Percentiles rank a stretch among this genome's conserved stretches.
These are phyloP conservation scores for Macaria liturata DNA, from an alignment of 2,888 invertebrate genomes.

Conservation along the genomic window DNA sequence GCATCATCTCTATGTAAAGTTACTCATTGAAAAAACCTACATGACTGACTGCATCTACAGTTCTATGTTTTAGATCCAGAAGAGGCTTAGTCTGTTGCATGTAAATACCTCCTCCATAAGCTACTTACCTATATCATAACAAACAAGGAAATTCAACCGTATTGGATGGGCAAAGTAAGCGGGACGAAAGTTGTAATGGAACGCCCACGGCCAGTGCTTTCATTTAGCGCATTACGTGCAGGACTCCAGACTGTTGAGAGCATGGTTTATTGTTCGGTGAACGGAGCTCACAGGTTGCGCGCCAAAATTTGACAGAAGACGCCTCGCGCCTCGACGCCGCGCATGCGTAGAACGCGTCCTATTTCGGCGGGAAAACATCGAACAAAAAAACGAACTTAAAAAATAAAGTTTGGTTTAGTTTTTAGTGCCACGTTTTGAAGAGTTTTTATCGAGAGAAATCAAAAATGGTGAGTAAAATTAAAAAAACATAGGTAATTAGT, in stretches of 20 bases:
- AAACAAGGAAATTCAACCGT: too few relatives aligned
- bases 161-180: conserved; percentile 10
- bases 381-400: conserved; percentile 29
- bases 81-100: too few relatives aligned
- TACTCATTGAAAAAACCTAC: too few relatives aligned
- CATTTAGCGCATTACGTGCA: conserved; percentile 63
- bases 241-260: conserved; percentile 33
- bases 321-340: conserved; percentile 60
- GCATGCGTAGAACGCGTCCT: conserved; percentile 53
- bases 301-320: conserved; percentile 57
- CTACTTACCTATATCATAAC: too few relatives aligned
- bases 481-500: too few relatives aligned
- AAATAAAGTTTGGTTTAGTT: background rate
- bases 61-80: too few relatives aligned
- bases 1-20: too few relatives aligned
- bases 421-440: conserved; percentile 3
- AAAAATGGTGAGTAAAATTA: conserved; percentile 17
- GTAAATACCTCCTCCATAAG: too few relatives aligned
- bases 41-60: too few relatives aligned
- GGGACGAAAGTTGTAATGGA: conserved; percentile 40
- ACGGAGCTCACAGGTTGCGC: conserved; percentile 23
- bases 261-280: conserved; percentile 14
- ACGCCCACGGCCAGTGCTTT: conserved; percentile 66
- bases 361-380: conserved; percentile 58
- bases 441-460: background rate